These are phyloP conservation scores for Drosophila nr. perissopoda DNA, from an alignment of 2,888 invertebrate species.

Conservation along the genomic window DNA sequence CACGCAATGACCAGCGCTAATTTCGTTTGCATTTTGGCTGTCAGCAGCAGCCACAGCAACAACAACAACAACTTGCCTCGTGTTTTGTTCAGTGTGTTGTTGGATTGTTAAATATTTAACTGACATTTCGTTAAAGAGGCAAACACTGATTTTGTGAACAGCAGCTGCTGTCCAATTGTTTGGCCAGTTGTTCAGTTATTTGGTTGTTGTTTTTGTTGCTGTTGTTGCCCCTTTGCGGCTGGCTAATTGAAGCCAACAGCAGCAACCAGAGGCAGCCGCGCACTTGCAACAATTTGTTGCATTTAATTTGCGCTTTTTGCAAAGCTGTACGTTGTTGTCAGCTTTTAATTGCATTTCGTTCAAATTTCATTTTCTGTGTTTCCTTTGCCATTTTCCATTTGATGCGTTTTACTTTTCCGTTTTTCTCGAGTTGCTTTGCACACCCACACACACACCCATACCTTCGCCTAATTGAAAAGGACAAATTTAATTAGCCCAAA, in stretches of 20 bases:
- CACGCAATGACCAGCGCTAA: slow-evolving; percentile 70
- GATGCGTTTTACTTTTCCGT: slow-evolving; percentile 17
- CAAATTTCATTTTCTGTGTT: slow-evolving; percentile 42
- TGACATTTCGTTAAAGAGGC: slow-evolving; percentile 37
- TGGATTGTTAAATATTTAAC: slow-evolving; percentile 66
- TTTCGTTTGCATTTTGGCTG: slow-evolving; percentile 73
- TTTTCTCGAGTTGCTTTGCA: slow-evolving; percentile 20
- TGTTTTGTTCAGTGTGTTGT: slow-evolving; percentile 37
- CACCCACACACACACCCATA: slow-evolving; percentile 1
- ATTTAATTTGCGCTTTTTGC: slow-evolving; percentile 65
- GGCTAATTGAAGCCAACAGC: slow-evolving; percentile 66
- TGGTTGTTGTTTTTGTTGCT: neutral
- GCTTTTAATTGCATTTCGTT: slow-evolving; percentile 61
- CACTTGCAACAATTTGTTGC: slow-evolving; percentile 53
- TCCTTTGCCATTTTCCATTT: slow-evolving; percentile 33
- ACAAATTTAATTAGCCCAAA: slow-evolving; percentile 68
- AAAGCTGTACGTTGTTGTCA: slow-evolving; percentile 41
- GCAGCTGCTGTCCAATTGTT: slow-evolving; percentile 24
- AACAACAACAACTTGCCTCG: slow-evolving; percentile 10
- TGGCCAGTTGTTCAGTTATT: slow-evolving; percentile 21
- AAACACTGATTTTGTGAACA: slow-evolving; percentile 42
- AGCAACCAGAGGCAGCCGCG: slow-evolving; percentile 19
- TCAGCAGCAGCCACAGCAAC: slow-evolving; percentile 26
- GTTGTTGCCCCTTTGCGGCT: slow-evolving; percentile 46
- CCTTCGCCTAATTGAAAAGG: slow-evolving; percentile 55